These are phyloP conservation scores for Ascaphus truei DNA, from an alignment of 2,113 vertebrate species.

Conservation along the genomic window DNA sequence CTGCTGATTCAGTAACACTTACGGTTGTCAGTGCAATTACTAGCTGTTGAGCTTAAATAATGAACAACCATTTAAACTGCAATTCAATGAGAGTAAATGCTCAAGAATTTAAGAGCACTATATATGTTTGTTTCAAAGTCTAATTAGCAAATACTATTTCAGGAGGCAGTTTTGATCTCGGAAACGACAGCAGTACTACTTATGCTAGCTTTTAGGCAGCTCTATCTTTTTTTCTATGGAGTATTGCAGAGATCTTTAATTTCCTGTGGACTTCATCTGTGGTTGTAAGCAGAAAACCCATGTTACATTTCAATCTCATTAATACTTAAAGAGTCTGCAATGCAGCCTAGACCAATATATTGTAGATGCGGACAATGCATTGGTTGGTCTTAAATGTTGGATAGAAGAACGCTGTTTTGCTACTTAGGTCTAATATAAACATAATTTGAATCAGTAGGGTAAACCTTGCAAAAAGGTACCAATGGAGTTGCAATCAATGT, in stretches of 20 bases:
- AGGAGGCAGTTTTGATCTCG: constrained; percentile 11
- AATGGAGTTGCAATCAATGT: no score
- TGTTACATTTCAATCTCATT: no score
- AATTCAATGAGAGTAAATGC: constrained; percentile 28
- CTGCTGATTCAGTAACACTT: constrained; percentile 45
- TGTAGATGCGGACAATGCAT: no score
- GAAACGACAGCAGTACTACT: not conserved
- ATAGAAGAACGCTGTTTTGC: no score
- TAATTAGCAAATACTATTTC: constrained; percentile 34
- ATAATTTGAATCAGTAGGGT: no score
- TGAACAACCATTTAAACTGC: constrained; percentile 23
- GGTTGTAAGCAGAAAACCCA: constrained; percentile 26
- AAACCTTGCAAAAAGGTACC: no score
- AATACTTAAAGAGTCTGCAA: no score
- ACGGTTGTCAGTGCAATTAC: constrained; percentile 36
- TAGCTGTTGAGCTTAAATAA: constrained; percentile 46
- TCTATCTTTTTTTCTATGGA: constrained; percentile 30
- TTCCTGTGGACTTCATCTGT: constrained; percentile 31
- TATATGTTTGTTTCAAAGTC: not conserved
- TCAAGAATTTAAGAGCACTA: not conserved
- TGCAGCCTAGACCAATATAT: no score
- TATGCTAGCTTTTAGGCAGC: not conserved
- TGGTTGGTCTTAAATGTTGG: no score
- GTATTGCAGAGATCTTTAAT: constrained; percentile 38
- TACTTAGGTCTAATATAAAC: no score